These are phyloP conservation scores for Leucophenga varia DNA, from an alignment of 1,140 invertebrate species.

Conservation along the genomic window DNA sequence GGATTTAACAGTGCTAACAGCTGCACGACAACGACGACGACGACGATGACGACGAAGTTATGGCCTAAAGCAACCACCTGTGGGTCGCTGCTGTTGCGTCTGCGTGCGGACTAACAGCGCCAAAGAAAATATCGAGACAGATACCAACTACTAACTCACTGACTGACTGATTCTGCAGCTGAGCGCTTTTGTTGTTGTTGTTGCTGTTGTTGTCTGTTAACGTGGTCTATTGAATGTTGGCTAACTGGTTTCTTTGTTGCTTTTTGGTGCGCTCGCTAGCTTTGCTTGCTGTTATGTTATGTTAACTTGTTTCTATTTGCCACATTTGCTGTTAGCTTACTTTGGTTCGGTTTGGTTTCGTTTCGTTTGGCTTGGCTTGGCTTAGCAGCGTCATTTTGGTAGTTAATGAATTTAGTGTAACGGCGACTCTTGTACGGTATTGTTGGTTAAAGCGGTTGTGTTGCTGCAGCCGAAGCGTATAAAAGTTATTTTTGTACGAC, in stretches of 20 bases:
- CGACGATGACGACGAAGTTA: not conserved
- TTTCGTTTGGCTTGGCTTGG: constrained; percentile 23
- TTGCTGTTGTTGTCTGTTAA: constrained; percentile 9
- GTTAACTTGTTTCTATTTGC: too few species aligned
- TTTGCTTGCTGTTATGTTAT: too few species aligned
- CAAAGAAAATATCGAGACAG: too few species aligned
- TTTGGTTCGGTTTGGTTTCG: not conserved
- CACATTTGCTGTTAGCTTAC: too few species aligned
- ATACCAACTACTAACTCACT: not conserved
- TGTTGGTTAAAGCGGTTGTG: constrained; percentile 40
- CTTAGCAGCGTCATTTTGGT: constrained; percentile 30
- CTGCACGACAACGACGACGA: too few species aligned
- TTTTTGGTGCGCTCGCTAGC: too few species aligned
- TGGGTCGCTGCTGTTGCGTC: constrained; percentile 21
- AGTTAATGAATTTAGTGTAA: constrained; percentile 46
- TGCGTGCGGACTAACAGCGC: constrained; percentile 22
- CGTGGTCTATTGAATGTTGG: too few species aligned
- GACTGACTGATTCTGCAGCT: constrained; percentile 15
- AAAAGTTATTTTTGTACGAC: too few species aligned
- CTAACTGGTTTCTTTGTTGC: too few species aligned
- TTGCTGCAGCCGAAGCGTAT: too few species aligned
- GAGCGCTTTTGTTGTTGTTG: not conserved
- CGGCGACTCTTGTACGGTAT: constrained; percentile 54
- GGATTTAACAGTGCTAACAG: too few species aligned
- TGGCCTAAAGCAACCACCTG: constrained; percentile 3